phyloP scores from a whole-genome alignment of 2,888 invertebrate species.

The Lasius platythorax region DNA sequence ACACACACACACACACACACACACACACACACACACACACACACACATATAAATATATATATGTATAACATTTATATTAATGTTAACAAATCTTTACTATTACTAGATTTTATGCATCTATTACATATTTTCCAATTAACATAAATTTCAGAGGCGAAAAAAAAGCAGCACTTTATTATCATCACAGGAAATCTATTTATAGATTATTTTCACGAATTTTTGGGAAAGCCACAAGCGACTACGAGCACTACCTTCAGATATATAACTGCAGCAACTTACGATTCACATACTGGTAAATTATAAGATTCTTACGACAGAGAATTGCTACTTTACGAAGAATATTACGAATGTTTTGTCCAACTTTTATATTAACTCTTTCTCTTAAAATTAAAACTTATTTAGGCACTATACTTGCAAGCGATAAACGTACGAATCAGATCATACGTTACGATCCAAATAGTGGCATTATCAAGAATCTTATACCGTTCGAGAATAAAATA shows the following conservation, averaged over 20 bases:
- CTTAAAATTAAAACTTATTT: conserved; percentile 28
- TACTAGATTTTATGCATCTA: neutral
- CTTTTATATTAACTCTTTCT: neutral
- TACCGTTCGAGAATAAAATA: conserved; percentile 85
- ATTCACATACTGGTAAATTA: conserved; percentile 87
- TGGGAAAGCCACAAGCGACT: conserved; percentile 89
- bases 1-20: too few relatives aligned
- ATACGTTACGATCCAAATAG: conserved; percentile 70
- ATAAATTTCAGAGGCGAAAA: conserved; percentile 82
- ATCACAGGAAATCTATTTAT: conserved; percentile 88
- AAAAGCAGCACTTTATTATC: conserved; percentile 87
- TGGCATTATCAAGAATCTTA: conserved; percentile 77
- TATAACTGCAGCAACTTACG: conserved; percentile 90
- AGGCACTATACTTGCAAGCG: conserved; percentile 76
- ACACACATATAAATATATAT: too few relatives aligned
- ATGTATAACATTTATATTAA: neutral
- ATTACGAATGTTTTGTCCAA: conserved; percentile 2
- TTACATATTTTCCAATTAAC: neutral
- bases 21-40: too few relatives aligned
- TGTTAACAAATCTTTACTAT: neutral
- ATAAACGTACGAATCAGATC: conserved; percentile 72
- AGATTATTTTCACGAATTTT: conserved; percentile 89
- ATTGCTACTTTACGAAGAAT: conserved; percentile 1
- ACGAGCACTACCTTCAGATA: conserved; percentile 82
- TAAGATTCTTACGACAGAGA: neutral